Conservation (phyloP, 2,113 vertebrate genomes). For the Syrmaticus mikado region DNA sequence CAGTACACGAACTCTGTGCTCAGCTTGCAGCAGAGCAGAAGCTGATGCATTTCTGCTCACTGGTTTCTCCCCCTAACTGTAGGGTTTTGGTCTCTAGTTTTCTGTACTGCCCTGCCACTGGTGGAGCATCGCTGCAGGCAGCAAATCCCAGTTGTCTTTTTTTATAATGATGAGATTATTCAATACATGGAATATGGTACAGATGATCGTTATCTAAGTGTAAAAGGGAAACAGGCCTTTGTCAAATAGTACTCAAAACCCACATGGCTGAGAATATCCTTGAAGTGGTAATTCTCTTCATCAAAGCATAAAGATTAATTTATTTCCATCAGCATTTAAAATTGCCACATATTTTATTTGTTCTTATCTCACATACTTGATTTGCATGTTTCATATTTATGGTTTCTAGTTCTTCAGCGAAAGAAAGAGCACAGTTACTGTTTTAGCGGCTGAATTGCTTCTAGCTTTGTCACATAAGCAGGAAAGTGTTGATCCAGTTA, state of each 20-base stretch:
- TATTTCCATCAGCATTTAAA: neutral
- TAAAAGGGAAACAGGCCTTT: neutral
- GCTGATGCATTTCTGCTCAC: neutral
- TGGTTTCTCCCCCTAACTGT: fast-evolving
- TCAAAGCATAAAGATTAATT: neutral
- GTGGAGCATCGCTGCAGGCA: neutral
- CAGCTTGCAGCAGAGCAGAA: neutral
- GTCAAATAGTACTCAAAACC: neutral
- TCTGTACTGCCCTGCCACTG: neutral
- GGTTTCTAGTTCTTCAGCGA: no score
- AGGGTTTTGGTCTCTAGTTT: neutral
- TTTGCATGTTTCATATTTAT: neutral
- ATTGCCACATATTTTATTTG: neutral
- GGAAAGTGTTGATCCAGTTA: neutral
- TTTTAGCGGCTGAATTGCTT: neutral
- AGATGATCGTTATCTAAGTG: neutral
- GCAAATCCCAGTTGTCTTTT: neutral
- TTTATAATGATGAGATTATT: neutral
- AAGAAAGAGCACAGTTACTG: no score
- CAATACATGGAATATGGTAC: fast-evolving
- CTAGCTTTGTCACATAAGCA: neutral
- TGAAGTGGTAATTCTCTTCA: neutral
- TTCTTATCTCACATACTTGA: neutral
- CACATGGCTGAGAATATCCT: neutral
- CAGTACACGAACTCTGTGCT: fast-evolving